phyloP scores from a whole-genome alignment of 1,140 invertebrate genomes.

The Scaptomyza montana region DNA sequence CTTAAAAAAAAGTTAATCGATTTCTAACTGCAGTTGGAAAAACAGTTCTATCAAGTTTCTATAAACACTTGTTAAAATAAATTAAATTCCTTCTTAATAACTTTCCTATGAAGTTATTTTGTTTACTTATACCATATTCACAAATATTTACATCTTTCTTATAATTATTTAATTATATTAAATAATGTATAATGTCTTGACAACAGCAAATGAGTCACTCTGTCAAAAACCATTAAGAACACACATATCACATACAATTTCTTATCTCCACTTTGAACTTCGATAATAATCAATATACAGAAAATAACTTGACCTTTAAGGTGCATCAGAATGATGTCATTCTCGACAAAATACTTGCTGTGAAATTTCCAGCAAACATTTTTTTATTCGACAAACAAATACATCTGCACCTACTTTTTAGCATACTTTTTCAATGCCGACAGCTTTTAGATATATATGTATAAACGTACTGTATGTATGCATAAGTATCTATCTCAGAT shows the following conservation, averaged over 20 bases:
- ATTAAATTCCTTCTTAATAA: neutral
- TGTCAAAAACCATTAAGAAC: neutral
- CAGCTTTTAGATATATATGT: neutral
- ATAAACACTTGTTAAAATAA: neutral
- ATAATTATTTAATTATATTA: no score
- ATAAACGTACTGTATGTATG: neutral
- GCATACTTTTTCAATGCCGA: slow-evolving; percentile 1
- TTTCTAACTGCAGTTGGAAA: neutral
- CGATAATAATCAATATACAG: slow-evolving; percentile 64
- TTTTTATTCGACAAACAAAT: slow-evolving; percentile 18
- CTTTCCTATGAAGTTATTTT: no score
- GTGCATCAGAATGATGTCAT: slow-evolving; percentile 69
- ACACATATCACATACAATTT: slow-evolving; percentile 5
- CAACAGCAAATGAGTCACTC: slow-evolving; percentile 43
- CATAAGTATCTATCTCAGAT: neutral
- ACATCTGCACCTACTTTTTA: slow-evolving; percentile 1
- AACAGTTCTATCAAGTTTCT: neutral
- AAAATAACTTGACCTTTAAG: slow-evolving; percentile 39
- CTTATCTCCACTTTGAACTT: slow-evolving; percentile 55
- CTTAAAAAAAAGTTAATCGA: no score
- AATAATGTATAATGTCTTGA: no score
- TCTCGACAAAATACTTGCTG: slow-evolving; percentile 8
- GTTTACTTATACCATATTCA: no score
- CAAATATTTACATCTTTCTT: no score
- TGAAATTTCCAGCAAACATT: slow-evolving; percentile 36